Evolutionary conservation across 23 tunicate species (phyloP), one percentile per base, ranked within the genome.

Genomic region (Halocynthia aurantium): DNA sequence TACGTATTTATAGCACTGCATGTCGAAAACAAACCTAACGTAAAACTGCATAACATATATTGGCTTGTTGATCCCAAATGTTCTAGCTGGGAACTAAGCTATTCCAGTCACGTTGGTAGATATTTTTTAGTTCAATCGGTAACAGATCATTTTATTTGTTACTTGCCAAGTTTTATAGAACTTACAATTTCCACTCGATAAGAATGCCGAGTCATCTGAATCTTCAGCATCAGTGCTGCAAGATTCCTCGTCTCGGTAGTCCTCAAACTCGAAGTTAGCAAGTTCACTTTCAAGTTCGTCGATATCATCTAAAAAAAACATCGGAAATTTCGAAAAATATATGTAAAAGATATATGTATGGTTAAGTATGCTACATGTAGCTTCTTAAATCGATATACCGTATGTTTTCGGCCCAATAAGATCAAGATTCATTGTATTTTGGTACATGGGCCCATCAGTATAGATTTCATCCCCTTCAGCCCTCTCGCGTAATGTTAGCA

Each of bases 271-370:
- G 53, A 86, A 92, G 6, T 82, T 57, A 1, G 86, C 81, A 51
- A 92, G 69, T 20, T 92, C 98, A 0, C 52, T 80, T 86, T 92
- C 92, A 57, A 92, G 86, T 12, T 86, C 88, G 50, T 82, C 86
- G 17, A 92, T 75, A 69, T 84, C 84, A 52, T 81, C 88, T 86
- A 68, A 12, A 21, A 12, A 21, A 18, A 17, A 10, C 17, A 13
- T 15, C 5, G 11, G 13, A 19, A 76, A 60, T 60, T 15, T 4
- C 18, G 17, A 60, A 60, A 15, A 60, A 18, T 60, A n/a, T 15
- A 4, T 1, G 64, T 60, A 18, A 2, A 60, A 60, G 64, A 31
- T 31, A 31, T 31, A 31, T 4, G 44, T 0, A 31, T 31, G 44
- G 44, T 31, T 31, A 31, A 31, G 2, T 31, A 31, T 31, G 44